Evolutionary conservation across 2,797 vertebrate species (phyloP).

Genomic region (Hyperoplus lanceolatus): DNA sequence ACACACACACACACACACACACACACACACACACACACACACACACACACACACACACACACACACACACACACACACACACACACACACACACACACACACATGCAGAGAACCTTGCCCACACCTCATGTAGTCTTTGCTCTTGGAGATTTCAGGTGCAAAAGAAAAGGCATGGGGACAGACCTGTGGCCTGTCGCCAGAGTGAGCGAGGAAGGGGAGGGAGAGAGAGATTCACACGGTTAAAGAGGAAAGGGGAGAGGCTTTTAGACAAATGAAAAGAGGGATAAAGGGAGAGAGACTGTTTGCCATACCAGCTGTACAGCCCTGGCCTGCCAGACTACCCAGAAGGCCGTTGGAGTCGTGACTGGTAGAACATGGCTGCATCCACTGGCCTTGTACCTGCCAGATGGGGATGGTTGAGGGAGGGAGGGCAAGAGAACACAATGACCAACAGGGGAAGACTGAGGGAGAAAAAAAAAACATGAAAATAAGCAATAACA

Average conservation of each 20-base stretch:
- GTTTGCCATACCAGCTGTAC: conserved; percentile 83
- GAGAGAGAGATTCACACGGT: conserved; percentile 54
- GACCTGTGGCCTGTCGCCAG: conserved; percentile 54
- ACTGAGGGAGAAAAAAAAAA: conserved; percentile 21
- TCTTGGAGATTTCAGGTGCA: conserved; percentile 54
- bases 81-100: conserved; percentile 10
- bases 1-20: no score
- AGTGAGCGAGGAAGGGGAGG: conserved; percentile 20
- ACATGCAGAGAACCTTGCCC: conserved; percentile 21
- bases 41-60: not conserved
- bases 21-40: no score
- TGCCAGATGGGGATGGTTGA: conserved; percentile 75
- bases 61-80: not conserved
- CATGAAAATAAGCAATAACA: conserved; percentile 26
- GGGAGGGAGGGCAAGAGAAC: conserved; percentile 21
- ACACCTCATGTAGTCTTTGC: conserved; percentile 36
- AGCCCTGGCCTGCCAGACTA: conserved; percentile 80
- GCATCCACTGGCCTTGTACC: conserved; percentile 74
- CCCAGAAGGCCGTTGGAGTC: conserved; percentile 81
- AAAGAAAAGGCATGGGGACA: conserved; percentile 33
- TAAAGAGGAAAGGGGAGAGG: conserved; percentile 60
- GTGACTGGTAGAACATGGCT: conserved; percentile 75
- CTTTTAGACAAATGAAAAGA: conserved; percentile 64
- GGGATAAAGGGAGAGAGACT: conserved; percentile 58
- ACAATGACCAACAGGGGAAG: conserved; percentile 2